Evolutionary conservation across 2,797 vertebrate genomes (phyloP).

Genomic region (Gymnopithys bicolor): DNA sequence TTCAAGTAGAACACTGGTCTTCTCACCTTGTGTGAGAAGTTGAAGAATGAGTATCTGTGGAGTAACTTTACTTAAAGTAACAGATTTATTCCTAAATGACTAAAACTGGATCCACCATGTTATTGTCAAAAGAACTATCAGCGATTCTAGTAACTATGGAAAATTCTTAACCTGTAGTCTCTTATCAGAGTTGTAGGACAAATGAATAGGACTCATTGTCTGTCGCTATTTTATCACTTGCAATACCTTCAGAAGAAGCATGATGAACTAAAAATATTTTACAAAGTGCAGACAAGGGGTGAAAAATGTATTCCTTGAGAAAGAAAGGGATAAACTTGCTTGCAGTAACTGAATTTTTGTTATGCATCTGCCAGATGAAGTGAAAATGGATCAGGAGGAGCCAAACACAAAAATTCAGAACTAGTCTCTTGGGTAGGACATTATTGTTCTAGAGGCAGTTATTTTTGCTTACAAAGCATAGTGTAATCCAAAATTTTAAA

Average conservation of each 20-base stretch:
- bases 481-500: neutral
- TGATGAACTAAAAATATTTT: neutral
- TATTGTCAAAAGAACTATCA: conserved; percentile 19
- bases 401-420: neutral
- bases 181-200: neutral
- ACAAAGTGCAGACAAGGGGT: neutral
- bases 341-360: neutral
- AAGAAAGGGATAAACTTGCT: neutral
- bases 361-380: neutral
- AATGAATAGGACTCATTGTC: neutral
- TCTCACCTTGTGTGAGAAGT: neutral
- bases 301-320: neutral
- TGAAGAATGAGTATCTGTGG: neutral
- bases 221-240: neutral
- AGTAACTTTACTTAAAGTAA: neutral
- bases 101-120: neutral
- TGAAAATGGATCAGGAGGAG: neutral
- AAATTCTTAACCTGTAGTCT: conserved; percentile 3
- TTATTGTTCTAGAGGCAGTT: neutral
- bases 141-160: neutral
- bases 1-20: neutral
- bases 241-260: neutral
- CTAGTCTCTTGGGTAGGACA: neutral
- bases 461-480: neutral
- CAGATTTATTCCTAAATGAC: neutral